A percentile compares a stretch with the other conserved stretches of the same genome.
Conservation (phyloP, 2,888 invertebrate genomes). For the Acrobasis consociella region DNA sequence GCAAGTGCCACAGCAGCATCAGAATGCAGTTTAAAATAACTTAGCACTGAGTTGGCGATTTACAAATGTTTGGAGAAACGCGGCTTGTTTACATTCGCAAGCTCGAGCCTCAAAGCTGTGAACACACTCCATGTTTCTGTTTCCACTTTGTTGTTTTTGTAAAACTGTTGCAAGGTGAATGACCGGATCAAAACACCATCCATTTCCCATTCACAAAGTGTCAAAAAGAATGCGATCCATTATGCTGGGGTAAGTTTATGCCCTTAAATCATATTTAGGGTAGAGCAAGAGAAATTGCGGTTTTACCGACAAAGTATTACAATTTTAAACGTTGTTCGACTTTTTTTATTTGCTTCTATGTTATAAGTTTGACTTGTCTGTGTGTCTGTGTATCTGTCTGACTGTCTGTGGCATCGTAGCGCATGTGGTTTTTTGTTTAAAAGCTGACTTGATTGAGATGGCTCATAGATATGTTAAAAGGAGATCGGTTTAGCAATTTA, state of each 20-base stretch:
- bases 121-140: constrained; percentile 22
- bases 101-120: constrained; percentile 40
- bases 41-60: constrained; percentile 43
- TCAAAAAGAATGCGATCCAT: constrained; percentile 20
- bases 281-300: constrained; percentile 18
- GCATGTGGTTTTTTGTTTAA: no score
- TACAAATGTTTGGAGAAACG: constrained; percentile 61
- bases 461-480: no score
- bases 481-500: no score
- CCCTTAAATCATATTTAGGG: constrained; percentile 21
- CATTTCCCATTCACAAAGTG: constrained; percentile 21
- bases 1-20: background rate
- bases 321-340: constrained; percentile 1
- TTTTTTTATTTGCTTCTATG: background rate
- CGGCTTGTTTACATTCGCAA: constrained; percentile 67
- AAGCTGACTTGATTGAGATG: no score
- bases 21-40: constrained; percentile 19
- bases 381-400: no score
- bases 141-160: constrained; percentile 23
- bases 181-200: constrained; percentile 21
- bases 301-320: constrained; percentile 11
- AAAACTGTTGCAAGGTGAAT: constrained; percentile 17
- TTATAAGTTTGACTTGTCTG: no score
- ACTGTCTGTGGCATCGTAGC: no score
- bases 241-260: constrained; percentile 19